A percentile compares a stretch with the other conserved stretches of the same genome.
phyloP scores from a whole-genome alignment of 2,888 invertebrate genomes.

The Agonopterix alstromeriana region DNA sequence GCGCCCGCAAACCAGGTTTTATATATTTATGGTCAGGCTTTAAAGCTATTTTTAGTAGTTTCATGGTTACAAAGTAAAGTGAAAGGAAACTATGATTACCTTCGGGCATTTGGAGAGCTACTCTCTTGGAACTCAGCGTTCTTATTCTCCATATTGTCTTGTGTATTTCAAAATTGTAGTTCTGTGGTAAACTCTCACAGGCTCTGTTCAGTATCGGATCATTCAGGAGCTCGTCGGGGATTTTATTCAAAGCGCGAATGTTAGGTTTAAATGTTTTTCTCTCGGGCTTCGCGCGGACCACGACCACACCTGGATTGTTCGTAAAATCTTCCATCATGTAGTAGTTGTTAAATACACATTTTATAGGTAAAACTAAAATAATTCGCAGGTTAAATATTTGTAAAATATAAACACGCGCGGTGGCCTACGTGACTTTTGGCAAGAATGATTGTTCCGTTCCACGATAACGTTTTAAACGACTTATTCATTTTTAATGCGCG shows the following conservation, averaged over 20 bases:
- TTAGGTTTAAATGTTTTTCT: constrained; percentile 88
- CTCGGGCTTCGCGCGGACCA: constrained; percentile 86
- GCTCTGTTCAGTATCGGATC: constrained; percentile 84
- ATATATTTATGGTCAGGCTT: no score
- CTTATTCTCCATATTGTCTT: constrained; percentile 98
- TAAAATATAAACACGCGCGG: constrained; percentile 55
- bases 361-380: constrained; percentile 6
- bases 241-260: constrained; percentile 83
- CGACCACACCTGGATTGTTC: constrained; percentile 68
- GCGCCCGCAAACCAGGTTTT: no score
- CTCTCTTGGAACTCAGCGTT: constrained; percentile 88
- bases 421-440: constrained; percentile 71
- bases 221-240: constrained; percentile 87
- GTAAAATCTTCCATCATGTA: constrained; percentile 50
- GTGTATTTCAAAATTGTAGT: constrained; percentile 98
- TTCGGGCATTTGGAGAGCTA: constrained; percentile 98
- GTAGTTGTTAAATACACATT: constrained; percentile 6
- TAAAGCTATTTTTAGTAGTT: no score
- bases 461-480: not conserved
- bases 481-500: no score
- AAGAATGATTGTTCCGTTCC: constrained; percentile 31
- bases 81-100: constrained; percentile 51
- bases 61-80: not conserved
- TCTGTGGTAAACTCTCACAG: constrained; percentile 87
- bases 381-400: constrained; percentile 34